Conservation (phyloP, 2,888 invertebrate species). For the Cerceris rybyensis region DNA sequence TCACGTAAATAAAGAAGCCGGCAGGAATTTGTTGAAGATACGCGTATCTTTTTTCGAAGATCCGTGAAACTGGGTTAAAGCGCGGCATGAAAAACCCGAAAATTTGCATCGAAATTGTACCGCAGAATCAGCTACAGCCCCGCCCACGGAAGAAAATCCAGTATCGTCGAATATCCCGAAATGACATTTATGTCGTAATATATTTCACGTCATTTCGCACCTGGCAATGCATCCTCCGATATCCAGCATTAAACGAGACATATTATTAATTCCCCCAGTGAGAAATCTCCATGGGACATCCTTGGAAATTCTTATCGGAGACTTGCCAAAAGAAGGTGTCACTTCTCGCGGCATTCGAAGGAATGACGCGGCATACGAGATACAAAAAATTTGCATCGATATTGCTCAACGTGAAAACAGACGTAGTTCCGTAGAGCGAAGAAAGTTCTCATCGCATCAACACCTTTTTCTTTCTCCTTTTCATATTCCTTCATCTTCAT, state of each 20-base stretch:
- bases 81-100: constrained; percentile 5
- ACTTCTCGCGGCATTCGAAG: background rate
- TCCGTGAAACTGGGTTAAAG: constrained; percentile 10
- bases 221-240: constrained; percentile 7
- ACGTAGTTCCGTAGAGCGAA: constrained; percentile 3
- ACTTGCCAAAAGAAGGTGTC: background rate
- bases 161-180: constrained; percentile 38
- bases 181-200: constrained; percentile 45
- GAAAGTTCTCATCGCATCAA: background rate
- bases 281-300: constrained; percentile 1
- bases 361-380: background rate
- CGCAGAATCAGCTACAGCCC: constrained; percentile 41
- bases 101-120: constrained; percentile 55
- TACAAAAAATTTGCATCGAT: constrained; percentile 49
- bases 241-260: constrained; percentile 18
- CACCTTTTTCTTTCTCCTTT: background rate
- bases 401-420: constrained; percentile 24
- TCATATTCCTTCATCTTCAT: background rate
- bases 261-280: constrained; percentile 42
- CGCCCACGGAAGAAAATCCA: constrained; percentile 21
- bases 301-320: background rate
- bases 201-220: constrained; percentile 30
- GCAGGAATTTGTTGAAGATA: background rate
- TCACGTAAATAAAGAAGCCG: constrained; percentile 21
- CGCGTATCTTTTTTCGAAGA: constrained; percentile 1